Evolutionary conservation across 1,140 invertebrate species (phyloP).

Genomic region (Bombus waltoni): DNA sequence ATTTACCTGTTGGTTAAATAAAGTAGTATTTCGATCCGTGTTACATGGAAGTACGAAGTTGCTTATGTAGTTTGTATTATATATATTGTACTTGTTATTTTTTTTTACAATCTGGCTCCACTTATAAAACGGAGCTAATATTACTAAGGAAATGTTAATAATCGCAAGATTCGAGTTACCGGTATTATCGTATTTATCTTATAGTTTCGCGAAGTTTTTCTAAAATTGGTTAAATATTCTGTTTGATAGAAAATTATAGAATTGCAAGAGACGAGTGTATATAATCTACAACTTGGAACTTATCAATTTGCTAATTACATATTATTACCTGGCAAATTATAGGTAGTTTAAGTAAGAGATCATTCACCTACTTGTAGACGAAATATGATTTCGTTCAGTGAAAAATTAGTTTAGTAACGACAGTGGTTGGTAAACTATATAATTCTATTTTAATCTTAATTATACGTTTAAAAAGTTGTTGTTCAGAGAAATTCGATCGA

Average conservation of each 20-base stretch:
- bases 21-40: background rate
- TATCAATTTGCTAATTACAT: background rate
- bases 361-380: background rate
- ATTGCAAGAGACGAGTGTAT: background rate
- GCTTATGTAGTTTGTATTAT: background rate
- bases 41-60: background rate
- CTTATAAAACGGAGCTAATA: background rate
- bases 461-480: background rate
- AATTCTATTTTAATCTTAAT: background rate
- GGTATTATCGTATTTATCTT: background rate
- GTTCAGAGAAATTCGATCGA: background rate
- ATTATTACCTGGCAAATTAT: background rate
- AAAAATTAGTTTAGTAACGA: background rate
- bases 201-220: too few relatives aligned
- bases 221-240: too few relatives aligned
- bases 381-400: background rate
- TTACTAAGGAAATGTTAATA: background rate
- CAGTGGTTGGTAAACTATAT: background rate
- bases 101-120: background rate
- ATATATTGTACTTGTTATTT: background rate
- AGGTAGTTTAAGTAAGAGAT: background rate
- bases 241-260: background rate
- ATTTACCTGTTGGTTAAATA: background rate
- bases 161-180: background rate
- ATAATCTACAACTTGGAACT: background rate